phyloP scores from a whole-genome alignment of 2,888 invertebrate species.

The Tenthredo distinguenda region DNA sequence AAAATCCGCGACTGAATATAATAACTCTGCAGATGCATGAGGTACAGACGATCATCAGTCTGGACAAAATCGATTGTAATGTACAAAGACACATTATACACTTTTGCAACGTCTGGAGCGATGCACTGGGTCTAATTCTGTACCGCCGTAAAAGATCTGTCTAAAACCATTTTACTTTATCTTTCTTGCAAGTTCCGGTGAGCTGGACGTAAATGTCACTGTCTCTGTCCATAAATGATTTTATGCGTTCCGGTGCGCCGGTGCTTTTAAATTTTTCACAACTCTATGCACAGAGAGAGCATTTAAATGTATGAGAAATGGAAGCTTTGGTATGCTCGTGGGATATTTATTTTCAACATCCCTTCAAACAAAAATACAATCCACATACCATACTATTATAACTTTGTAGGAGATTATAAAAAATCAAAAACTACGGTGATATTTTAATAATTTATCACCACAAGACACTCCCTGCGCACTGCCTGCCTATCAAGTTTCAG shows the following conservation, averaged over 20 bases:
- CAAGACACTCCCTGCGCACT: not conserved
- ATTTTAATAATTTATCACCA: not conserved
- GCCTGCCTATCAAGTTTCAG: not conserved
- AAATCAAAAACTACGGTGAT: not conserved
- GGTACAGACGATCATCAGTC: not conserved
- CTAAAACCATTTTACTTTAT: not conserved
- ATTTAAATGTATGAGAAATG: not conserved
- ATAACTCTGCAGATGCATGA: not conserved
- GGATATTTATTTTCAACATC: not conserved
- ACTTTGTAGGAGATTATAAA: not conserved
- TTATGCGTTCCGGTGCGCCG: not conserved
- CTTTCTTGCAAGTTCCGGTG: not conserved
- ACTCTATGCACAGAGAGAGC: not conserved
- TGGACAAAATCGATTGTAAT: not conserved
- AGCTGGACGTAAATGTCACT: slow-evolving; percentile 2
- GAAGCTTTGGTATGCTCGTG: not conserved
- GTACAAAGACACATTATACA: not conserved
- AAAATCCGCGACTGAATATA: not conserved
- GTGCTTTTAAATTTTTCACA: not conserved
- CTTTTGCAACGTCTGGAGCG: not conserved
- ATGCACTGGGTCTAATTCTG: not conserved
- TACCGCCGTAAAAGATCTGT: not conserved
- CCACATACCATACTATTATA: not conserved
- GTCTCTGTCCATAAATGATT: slow-evolving; percentile 1
- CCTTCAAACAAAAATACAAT: not conserved